Percentiles rank a stretch among this genome's conserved stretches.
phyloP scores from a whole-genome alignment of 2,113 vertebrate genomes.

The Myanophis thanlyinensis region DNA sequence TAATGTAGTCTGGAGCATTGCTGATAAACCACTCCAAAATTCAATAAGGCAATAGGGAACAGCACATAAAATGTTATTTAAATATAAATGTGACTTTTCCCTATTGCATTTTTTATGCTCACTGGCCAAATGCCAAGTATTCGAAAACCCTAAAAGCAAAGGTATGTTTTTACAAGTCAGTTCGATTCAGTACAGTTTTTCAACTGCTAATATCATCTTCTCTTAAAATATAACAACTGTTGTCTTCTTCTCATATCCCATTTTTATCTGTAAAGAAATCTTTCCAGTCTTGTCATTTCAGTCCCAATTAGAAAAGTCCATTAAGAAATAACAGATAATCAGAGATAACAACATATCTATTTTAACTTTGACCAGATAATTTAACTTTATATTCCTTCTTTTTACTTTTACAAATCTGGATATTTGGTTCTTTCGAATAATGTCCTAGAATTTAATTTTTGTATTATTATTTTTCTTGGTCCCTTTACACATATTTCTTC shows the following conservation, averaged over 20 bases:
- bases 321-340: background rate
- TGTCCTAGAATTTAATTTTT: background rate
- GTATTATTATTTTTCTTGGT: background rate
- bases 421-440: background rate
- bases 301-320: background rate
- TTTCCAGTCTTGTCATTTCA: background rate
- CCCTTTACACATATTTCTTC: background rate
- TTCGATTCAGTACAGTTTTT: background rate
- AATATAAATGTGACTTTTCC: background rate
- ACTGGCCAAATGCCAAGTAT: background rate
- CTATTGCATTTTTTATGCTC: background rate
- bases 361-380: background rate
- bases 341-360: background rate
- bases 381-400: background rate
- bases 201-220: background rate
- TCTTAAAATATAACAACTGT: background rate
- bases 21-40: background rate
- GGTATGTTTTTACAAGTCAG: background rate
- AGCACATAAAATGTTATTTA: background rate
- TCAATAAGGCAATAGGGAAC: background rate
- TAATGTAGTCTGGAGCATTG: background rate
- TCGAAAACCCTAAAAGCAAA: background rate
- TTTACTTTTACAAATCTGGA: background rate
- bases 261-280: background rate
- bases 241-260: background rate